These are phyloP conservation scores for Diarsia dahlii DNA, from an alignment of 2,888 invertebrate genomes.

Conservation along the genomic window DNA sequence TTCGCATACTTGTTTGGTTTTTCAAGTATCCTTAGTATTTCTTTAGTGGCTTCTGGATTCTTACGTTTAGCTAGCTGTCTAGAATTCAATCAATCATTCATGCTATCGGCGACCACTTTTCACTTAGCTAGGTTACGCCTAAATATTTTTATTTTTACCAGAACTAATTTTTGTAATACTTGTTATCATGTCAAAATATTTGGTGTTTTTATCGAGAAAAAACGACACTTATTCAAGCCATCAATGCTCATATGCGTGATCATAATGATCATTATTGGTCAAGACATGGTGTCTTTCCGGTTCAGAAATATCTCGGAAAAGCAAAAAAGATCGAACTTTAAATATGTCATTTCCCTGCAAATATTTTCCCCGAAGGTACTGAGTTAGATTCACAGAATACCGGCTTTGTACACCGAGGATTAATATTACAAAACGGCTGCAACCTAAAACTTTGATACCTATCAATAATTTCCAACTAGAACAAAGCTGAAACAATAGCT, in stretches of 20 bases:
- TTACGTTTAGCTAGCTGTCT: neutral
- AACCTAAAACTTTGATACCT: neutral
- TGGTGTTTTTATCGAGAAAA: neutral
- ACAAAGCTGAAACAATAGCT: constrained; percentile 27
- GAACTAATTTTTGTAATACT: too few relatives aligned
- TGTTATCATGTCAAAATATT: too few relatives aligned
- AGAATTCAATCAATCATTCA: neutral
- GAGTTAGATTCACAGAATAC: neutral
- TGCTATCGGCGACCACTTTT: neutral
- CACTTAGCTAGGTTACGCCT: neutral
- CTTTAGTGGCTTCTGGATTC: neutral
- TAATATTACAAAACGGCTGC: neutral
- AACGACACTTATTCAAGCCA: neutral
- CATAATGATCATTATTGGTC: neutral
- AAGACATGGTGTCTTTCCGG: neutral
- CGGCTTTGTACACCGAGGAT: too few relatives aligned
- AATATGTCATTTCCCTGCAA: neutral
- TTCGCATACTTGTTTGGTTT: neutral
- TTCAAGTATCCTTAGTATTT: neutral
- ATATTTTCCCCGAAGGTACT: neutral
- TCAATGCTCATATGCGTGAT: neutral
- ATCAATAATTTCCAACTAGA: constrained; percentile 18
- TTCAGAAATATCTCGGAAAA: neutral
- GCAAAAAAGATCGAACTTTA: neutral
- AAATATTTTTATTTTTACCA: too few relatives aligned